Evolutionary conservation across 2,113 vertebrate genomes (phyloP).

Genomic region (Hiodon tergisus): DNA sequence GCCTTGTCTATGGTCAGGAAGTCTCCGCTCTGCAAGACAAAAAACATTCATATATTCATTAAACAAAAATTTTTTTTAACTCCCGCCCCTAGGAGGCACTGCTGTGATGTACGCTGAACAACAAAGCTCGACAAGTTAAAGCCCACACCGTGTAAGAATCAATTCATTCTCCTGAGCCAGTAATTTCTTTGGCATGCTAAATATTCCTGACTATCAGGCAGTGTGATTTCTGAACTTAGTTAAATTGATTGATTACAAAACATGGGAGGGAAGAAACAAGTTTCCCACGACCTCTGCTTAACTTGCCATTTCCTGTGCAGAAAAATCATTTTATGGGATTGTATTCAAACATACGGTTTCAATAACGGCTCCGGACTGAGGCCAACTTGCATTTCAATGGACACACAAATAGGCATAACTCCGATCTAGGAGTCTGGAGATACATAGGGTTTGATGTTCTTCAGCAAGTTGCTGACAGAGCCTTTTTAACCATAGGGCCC

Average conservation of each 20-base stretch:
- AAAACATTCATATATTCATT: background rate
- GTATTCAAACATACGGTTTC: background rate
- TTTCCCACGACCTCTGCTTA: background rate
- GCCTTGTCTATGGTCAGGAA: conserved; percentile 58
- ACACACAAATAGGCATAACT: background rate
- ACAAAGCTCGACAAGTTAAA: conserved; percentile 3
- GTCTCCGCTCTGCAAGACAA: conserved; percentile 48
- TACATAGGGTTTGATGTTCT: background rate
- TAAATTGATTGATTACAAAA: background rate
- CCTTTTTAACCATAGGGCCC: too few relatives aligned
- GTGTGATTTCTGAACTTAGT: background rate
- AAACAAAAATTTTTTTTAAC: conserved; percentile 14
- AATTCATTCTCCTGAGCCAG: background rate
- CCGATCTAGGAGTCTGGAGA: background rate
- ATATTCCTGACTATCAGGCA: too few relatives aligned
- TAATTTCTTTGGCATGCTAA: too few relatives aligned
- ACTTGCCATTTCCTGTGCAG: background rate
- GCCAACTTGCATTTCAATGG: background rate
- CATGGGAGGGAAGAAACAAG: background rate
- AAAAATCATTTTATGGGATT: background rate
- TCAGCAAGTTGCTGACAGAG: background rate
- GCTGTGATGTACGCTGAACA: background rate
- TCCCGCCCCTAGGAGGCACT: background rate
- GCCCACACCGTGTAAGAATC: background rate
- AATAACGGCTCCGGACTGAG: background rate